phyloP scores from a whole-genome alignment of 2,797 vertebrate genomes.

The Cephalopachus bancanus region DNA sequence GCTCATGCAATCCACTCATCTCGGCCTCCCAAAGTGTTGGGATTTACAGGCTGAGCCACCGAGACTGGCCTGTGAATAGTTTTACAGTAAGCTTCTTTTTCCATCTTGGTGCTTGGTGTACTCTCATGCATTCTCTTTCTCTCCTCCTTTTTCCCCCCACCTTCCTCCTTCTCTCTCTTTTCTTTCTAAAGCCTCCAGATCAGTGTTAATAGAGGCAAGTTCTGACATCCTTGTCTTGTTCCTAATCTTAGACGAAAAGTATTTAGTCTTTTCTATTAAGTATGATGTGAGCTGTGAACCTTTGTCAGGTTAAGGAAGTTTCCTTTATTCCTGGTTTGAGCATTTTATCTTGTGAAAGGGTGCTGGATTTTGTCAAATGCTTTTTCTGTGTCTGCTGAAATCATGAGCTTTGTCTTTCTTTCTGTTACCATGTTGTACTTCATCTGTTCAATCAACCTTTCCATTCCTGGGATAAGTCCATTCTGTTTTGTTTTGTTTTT shows the following conservation, averaged over 20 bases:
- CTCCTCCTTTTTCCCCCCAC: background rate
- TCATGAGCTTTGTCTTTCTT: background rate
- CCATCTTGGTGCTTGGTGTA: background rate
- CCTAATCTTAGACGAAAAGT: slow-evolving; percentile 4
- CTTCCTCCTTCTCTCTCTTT: background rate
- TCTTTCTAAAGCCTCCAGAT: background rate
- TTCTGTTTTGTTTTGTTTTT: background rate
- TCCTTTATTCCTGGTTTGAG: background rate
- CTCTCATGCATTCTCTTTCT: background rate
- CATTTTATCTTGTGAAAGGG: slow-evolving; percentile 8
- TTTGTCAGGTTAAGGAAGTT: slow-evolving; percentile 32
- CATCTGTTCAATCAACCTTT: background rate
- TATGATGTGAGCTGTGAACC: background rate
- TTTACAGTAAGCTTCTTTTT: slow-evolving; percentile 38
- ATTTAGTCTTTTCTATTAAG: background rate
- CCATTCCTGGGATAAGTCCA: slow-evolving; percentile 47
- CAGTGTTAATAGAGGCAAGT: background rate
- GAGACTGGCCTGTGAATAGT: background rate
- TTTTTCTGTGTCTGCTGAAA: slow-evolving; percentile 5
- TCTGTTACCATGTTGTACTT: background rate
- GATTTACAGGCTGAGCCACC: too few species aligned
- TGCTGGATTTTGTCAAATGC: background rate
- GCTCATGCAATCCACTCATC: too few species aligned
- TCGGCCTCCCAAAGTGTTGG: too few species aligned
- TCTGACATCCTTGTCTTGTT: background rate